Conservation (phyloP, 2,888 invertebrate genomes). For the Sepioteuthis lessoniana region DNA sequence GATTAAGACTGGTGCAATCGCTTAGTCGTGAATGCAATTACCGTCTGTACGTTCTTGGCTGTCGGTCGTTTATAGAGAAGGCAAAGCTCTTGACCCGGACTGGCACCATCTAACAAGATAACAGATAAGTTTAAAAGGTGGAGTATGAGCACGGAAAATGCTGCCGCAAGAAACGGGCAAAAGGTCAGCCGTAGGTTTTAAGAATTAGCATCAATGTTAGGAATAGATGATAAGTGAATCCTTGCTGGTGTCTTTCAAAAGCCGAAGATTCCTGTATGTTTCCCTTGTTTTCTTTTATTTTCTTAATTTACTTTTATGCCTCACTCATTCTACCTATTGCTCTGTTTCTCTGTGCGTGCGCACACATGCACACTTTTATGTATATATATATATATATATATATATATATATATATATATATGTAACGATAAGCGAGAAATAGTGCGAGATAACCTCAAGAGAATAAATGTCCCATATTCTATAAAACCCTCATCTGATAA, state of each 20-base stretch:
- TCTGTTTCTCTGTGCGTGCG: too few species aligned
- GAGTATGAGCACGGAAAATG: neutral
- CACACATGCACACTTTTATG: too few species aligned
- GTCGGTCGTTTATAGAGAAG: slow-evolving; percentile 2
- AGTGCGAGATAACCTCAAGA: too few species aligned
- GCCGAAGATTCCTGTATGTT: neutral
- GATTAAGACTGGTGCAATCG: neutral
- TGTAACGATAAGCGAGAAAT: too few species aligned
- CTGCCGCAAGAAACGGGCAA: neutral
- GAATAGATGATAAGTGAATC: neutral
- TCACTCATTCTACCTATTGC: too few species aligned
- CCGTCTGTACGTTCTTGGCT: neutral
- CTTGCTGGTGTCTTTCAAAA: neutral
- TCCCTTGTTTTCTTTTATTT: neutral
- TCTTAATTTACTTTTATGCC: neutral
- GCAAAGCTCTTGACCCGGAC: neutral
- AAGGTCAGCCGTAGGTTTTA: neutral
- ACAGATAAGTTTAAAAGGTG: neutral
- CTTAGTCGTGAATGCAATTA: neutral
- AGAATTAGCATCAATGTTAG: neutral
- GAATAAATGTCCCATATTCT: too few species aligned
- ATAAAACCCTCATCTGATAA: too few species aligned
- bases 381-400: too few species aligned
- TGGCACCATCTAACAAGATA: neutral
- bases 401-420: too few species aligned